Evolutionary conservation across 2,888 invertebrate genomes (phyloP).

Genomic region (Lepidochitona cinerea): DNA sequence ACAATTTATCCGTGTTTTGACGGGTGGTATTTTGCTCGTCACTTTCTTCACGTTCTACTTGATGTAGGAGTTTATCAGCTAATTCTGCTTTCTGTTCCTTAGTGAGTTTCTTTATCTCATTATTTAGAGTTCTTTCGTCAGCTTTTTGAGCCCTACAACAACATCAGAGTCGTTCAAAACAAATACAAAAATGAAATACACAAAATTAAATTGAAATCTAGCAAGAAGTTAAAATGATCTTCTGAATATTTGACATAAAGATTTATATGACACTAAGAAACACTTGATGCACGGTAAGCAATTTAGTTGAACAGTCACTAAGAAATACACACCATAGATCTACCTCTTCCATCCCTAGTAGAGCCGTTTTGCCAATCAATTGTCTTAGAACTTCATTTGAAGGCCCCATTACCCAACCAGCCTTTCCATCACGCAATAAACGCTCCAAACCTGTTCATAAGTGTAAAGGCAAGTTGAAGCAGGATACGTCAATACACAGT

Average conservation of each 20-base stretch:
- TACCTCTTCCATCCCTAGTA: not conserved
- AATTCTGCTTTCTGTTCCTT: not conserved
- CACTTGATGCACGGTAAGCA: too few species aligned
- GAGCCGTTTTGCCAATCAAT: not conserved
- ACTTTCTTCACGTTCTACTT: not conserved
- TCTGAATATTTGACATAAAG: too few species aligned
- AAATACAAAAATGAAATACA: too few species aligned
- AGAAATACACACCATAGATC: not conserved
- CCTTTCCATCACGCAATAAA: conserved; percentile 3
- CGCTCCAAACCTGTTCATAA: conserved; percentile 7
- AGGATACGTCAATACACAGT: too few species aligned
- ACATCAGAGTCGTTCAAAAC: too few species aligned
- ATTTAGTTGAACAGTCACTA: too few species aligned
- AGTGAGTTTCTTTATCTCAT: not conserved
- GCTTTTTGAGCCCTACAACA: not conserved
- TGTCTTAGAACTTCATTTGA: conserved; percentile 7
- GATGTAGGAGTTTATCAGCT: not conserved
- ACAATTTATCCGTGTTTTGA: not conserved
- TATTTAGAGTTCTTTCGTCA: not conserved
- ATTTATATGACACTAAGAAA: too few species aligned
- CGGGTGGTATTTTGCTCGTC: not conserved
- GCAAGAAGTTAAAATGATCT: too few species aligned
- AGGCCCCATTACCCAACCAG: conserved; percentile 8
- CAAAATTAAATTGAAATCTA: too few species aligned
- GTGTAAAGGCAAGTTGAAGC: too few species aligned